Evolutionary conservation across 1,140 invertebrate species (phyloP).

Genomic region (Cephus cinctus): DNA sequence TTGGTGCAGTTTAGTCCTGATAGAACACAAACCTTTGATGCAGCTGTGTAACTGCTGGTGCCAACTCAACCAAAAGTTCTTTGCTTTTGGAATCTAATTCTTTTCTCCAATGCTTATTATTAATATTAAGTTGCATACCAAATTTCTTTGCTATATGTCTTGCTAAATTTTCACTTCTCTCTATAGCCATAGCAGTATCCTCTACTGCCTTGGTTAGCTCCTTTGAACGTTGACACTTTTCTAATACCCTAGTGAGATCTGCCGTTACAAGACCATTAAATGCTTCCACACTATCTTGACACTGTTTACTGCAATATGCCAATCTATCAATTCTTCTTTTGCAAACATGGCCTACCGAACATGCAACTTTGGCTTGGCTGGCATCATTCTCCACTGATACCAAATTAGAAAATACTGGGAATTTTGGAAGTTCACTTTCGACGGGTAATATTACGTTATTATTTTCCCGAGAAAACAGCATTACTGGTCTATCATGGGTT

Average conservation of each 20-base stretch:
- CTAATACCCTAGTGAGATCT: conserved; percentile 56
- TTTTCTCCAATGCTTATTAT: conserved; percentile 44
- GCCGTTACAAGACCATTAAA: conserved; percentile 63
- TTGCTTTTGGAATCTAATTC: conserved; percentile 49
- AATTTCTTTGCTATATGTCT: conserved; percentile 37
- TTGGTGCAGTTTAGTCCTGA: background rate
- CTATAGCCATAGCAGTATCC: conserved; percentile 44
- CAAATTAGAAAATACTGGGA: conserved; percentile 77
- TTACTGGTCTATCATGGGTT: conserved; percentile 69
- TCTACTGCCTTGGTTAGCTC: conserved; percentile 55
- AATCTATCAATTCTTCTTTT: conserved; percentile 76
- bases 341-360: conserved; percentile 83
- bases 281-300: conserved; percentile 65
- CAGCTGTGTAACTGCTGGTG: conserved; percentile 59
- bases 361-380: conserved; percentile 82
- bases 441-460: conserved; percentile 71
- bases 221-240: conserved; percentile 54
- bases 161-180: conserved; percentile 39
- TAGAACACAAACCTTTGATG: conserved; percentile 56
- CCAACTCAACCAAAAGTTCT: conserved; percentile 49
- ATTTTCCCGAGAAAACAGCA: conserved; percentile 84
- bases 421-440: conserved; percentile 74
- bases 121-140: conserved; percentile 24
- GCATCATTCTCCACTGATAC: conserved; percentile 88
- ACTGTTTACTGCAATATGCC: conserved; percentile 63